Conservation (phyloP, 2,888 invertebrate genomes). For the Synergus japonicus region DNA sequence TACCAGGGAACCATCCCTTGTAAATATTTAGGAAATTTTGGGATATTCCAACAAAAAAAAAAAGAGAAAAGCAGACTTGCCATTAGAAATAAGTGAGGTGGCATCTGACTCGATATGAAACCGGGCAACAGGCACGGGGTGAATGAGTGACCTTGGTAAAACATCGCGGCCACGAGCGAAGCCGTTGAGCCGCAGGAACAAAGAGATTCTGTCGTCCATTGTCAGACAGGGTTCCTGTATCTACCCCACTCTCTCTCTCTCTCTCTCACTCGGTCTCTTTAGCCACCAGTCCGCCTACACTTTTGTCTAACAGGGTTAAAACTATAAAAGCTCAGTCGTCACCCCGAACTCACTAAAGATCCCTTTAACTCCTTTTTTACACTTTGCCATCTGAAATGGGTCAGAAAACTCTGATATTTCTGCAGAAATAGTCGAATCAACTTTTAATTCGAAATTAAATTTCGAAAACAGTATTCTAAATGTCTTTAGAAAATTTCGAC, state of each 20-base stretch:
- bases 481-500: no score
- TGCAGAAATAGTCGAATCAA: no score
- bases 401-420: background rate
- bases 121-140: conserved; percentile 67
- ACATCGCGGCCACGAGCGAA: conserved; percentile 74
- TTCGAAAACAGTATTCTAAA: no score
- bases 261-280: conserved; percentile 55
- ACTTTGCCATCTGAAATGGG: background rate
- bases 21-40: background rate
- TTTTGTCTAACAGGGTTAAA: conserved; percentile 51
- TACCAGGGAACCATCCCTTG: background rate
- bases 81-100: conserved; percentile 37
- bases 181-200: conserved; percentile 76
- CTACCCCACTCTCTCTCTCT: conserved; percentile 50
- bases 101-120: conserved; percentile 47
- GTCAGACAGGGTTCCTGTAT: conserved; percentile 68
- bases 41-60: background rate
- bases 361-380: background rate
- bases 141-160: conserved; percentile 77
- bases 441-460: no score
- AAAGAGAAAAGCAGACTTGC: background rate
- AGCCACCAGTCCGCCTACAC: conserved; percentile 45
- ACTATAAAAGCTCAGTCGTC: conserved; percentile 40
- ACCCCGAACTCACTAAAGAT: background rate
- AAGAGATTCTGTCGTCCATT: conserved; percentile 76